Base-by-base conservation (phyloP, 2,888 invertebrate species). In the Isoperla grammatica region DNA sequence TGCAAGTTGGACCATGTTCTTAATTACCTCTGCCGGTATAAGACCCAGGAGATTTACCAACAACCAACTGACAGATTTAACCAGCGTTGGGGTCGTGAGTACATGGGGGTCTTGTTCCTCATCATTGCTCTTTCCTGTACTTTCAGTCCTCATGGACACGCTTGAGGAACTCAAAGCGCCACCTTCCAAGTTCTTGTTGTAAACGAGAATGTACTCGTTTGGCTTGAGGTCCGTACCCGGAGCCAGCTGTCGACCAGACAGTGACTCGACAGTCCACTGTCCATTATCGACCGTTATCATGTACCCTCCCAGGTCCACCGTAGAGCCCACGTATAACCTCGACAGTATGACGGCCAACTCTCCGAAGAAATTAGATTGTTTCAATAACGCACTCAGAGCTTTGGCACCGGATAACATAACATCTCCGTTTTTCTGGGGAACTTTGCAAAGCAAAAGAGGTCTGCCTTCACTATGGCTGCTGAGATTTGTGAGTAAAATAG, bases 401-500 rank as follows among this genome's bases (percentile, higher is more conserved):
- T 57, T 22, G 6, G 39, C 20, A 9, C 61, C 61, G 15, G 57
- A 57, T 13, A 22, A 15, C 6, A 13, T 6, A 17, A 20, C 39
- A 20, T 37, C 40, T 11, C 37, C 53, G 20, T 35, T 37, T 3
- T 35, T 17, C 37, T 15, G 4, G 15, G 53, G 11, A n/a, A 23
- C n/a, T 20, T 8, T 20, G 53, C 53, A 39, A 19, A 53, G 53
- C 3, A 37, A 37, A 15, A 53, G 17, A 5, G 50, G 20, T 17
- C 53, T 37, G 15, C 37, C 35, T 12, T 56, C 56, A 23, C 29
- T 49, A 39, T 63, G 59, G 22, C 59, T 61, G 23, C 57, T 57
- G 48, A 81, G 70, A 71, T 80, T 79, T 9, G 75, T 73, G 39
- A 81, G 70, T 12, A 81, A 71, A 20, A 74, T 70, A n/a, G 78